phyloP scores from a whole-genome alignment of 2,888 invertebrate genomes.

The Beris chalybata region DNA sequence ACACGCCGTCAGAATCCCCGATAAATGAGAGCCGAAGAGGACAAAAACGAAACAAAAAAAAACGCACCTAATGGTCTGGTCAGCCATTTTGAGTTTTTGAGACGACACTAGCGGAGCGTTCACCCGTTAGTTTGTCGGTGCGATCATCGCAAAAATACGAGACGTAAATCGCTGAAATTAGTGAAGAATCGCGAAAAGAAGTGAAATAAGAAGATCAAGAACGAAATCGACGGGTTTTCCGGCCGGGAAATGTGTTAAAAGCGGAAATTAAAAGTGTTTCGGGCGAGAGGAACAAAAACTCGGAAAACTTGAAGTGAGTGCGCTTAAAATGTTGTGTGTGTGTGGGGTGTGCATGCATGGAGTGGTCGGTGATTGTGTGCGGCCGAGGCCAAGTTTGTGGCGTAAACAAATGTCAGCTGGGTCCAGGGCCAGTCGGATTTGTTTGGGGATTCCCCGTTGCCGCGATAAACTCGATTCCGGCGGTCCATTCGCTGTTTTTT shows the following conservation, averaged over 20 bases:
- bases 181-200: background rate
- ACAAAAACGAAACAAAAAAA: constrained; percentile 1
- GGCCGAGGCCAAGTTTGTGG: background rate
- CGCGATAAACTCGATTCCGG: background rate
- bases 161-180: constrained; percentile 10
- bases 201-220: background rate
- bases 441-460: constrained; percentile 27
- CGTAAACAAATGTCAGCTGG: constrained; percentile 32
- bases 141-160: constrained; percentile 8
- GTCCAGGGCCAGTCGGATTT: constrained; percentile 9
- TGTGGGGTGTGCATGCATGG: constrained; percentile 8
- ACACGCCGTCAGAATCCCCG: constrained; percentile 4
- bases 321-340: background rate
- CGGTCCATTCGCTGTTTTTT: background rate
- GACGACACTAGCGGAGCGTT: constrained; percentile 6
- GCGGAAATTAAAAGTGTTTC: constrained; percentile 5
- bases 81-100: constrained; percentile 29
- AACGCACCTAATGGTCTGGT: constrained; percentile 18
- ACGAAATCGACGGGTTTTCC: background rate
- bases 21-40: constrained; percentile 15
- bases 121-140: background rate
- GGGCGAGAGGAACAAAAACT: constrained; percentile 3
- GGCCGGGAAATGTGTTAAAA: constrained; percentile 17
- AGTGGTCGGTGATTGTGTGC: background rate
- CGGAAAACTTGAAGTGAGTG: background rate